Evolutionary conservation across 2,113 vertebrate genomes (phyloP).

Genomic region (Cebus imitator): DNA sequence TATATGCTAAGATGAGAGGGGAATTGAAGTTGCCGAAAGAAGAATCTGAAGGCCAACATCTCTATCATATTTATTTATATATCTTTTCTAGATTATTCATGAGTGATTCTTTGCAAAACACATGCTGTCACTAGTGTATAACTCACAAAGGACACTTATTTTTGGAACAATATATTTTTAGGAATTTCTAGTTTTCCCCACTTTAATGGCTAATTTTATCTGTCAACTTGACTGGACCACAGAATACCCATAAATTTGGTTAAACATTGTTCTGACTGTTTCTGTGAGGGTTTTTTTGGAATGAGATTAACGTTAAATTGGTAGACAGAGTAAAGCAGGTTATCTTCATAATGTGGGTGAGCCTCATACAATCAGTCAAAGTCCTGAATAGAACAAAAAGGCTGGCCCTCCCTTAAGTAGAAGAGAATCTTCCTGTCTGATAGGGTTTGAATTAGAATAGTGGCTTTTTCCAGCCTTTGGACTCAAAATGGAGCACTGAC

Average conservation of each 20-base stretch:
- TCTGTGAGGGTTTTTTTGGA: background rate
- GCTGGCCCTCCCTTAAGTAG: background rate
- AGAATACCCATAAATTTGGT: background rate
- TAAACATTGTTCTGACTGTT: background rate
- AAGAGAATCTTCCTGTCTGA: background rate
- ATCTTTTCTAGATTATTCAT: slow-evolving; percentile 3
- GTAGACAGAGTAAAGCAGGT: background rate
- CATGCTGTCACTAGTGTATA: background rate
- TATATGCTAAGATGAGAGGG: background rate
- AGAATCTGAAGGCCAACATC: background rate
- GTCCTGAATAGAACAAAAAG: background rate
- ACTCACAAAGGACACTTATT: background rate
- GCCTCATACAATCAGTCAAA: background rate
- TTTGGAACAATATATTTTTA: background rate
- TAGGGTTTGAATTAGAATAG: background rate
- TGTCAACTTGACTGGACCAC: background rate
- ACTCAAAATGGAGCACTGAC: background rate
- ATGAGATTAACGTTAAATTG: background rate
- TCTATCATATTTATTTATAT: background rate
- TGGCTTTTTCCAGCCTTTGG: background rate
- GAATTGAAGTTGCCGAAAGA: background rate
- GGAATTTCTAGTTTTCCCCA: background rate
- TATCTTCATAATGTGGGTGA: background rate
- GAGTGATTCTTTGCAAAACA: slow-evolving; percentile 17
- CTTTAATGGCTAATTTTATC: background rate